A percentile compares a stretch with the other conserved stretches of the same genome.
These are phyloP conservation scores for Apogon hyalosoma DNA, from an alignment of 2,797 vertebrate genomes.

Conservation along the genomic window DNA sequence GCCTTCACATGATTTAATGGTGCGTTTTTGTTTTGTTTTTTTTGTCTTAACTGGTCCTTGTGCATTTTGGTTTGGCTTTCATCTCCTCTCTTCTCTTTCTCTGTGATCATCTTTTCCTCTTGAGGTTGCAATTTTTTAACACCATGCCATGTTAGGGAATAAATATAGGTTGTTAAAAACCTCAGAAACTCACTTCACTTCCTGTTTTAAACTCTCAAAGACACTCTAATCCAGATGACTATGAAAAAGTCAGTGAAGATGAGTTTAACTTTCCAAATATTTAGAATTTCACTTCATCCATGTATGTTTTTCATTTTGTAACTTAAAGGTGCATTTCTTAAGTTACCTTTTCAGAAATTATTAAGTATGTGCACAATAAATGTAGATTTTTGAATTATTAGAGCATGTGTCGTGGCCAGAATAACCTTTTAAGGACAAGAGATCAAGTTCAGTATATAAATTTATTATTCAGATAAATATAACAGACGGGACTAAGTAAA, in stretches of 20 bases:
- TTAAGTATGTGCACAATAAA: too few species aligned
- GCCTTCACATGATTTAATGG: not conserved
- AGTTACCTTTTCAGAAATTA: too few species aligned
- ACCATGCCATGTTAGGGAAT: conserved; percentile 53
- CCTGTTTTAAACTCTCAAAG: conserved; percentile 1
- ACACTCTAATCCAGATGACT: not conserved
- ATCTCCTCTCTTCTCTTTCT: conserved; percentile 14
- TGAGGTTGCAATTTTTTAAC: conserved; percentile 15
- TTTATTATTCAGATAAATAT: too few species aligned
- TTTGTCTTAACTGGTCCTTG: conserved; percentile 12
- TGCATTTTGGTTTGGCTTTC: conserved; percentile 18
- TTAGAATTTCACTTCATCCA: not conserved
- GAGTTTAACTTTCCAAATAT: too few species aligned
- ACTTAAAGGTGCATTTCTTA: too few species aligned
- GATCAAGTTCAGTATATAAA: too few species aligned
- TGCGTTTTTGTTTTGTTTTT: not conserved
- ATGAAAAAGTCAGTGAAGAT: conserved; percentile 21
- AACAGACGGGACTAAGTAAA: too few species aligned
- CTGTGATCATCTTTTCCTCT: conserved; percentile 34
- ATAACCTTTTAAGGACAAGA: too few species aligned
- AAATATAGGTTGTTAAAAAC: conserved; percentile 14
- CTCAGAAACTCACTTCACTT: conserved; percentile 17
- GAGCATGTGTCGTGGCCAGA: too few species aligned
- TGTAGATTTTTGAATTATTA: too few species aligned
- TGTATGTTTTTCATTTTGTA: not conserved